Evolutionary conservation across 2,797 vertebrate genomes (phyloP), one percentile per base, ranked within the genome.

Genomic region (Ficedula albicollis): DNA sequence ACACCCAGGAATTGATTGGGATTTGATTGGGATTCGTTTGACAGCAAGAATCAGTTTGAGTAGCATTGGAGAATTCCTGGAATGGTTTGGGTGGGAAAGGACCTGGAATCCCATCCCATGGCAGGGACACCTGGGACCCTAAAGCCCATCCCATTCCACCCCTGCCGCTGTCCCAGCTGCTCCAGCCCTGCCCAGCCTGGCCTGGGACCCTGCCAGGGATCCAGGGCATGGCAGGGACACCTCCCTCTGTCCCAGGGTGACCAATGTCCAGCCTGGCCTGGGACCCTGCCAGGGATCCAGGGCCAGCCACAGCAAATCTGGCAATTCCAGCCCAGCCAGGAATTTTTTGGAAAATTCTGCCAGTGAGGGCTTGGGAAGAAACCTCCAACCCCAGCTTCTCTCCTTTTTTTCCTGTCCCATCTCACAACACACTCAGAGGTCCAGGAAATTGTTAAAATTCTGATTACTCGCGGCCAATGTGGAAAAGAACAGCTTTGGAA

Each of bases 401-500:
- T 3, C 22, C 46, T 90, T 72, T 43, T 63, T 63, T 23, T 3
- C 27, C 63, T 79, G 38, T 43, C 22, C 68, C 30, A 4, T 10
- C 73, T 84, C 54, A 49, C 13, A 54, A 1, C 66, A 8, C 6
- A 9, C 91, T 48, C 70, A 46, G 54, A 73, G 34, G 22, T 56
- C 52, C 52, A 49, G 15, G 32, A 68, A 92, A 74, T 39, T 36
- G 92, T 96, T 90, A 95, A 79, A 94, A 95, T 96, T 94, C 92
- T 75, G 76, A 91, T 96, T 90, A 77, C 87, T 90, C 41, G 20
- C 7, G 63, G 95, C 58, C 56, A 86, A 67, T n/a, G 92, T 74
- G 82, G 92, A 92, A 92, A 92, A 94, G 80, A 94, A 70, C 82
- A 95, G 66, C 84, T 91, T 73, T 54, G 79, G 95, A 96, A 96